Evolutionary conservation across 2,888 invertebrate genomes (phyloP), one percentile per base, ranked within the genome.

Genomic region (Hedychridium roseum): DNA sequence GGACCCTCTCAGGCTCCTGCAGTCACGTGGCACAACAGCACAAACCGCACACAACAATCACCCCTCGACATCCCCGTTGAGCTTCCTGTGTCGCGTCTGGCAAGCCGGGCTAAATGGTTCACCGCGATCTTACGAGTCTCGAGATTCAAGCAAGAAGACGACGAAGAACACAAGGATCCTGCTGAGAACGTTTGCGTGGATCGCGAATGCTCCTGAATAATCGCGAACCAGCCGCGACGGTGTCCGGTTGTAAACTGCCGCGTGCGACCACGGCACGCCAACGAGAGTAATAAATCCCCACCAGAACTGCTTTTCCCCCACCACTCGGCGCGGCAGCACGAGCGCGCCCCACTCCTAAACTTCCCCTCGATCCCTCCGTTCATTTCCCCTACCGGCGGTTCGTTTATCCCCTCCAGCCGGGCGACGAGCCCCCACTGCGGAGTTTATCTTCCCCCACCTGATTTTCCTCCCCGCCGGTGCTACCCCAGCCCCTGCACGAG

Each of bases 191-290:
- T n/a, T n/a, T n/a, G n/a, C n/a, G n/a, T n/a, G n/a, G n/a, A n/a
- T n/a, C n/a, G n/a, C n/a, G n/a, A n/a, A n/a, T n/a, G n/a, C n/a
- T n/a, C n/a, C n/a, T n/a, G n/a, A n/a, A n/a, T n/a, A 31, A 7
- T 34, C 54, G 39, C 60, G 68, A 75, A 68, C 64, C 68, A 59
- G 45, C 57, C 68, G 58, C 63, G 54, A 60, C 70, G 70, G 63
- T 65, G 64, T 72, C 69, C 74, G 74, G 68, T 71, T 68, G 73
- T 74, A 74, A 76, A 78, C 78, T 78, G 77, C 71, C 77, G 77
- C 77, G 77, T 78, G 76, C 68, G 66, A 67, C 67, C 66, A 65
- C 70, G 65, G 71, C 76, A 74, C 71, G 74, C 75, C 68, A 74
- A 68, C 68, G 62, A 69, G 64, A 57, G 57, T 58, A 64, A 67